These are phyloP conservation scores for Xylocopa sonorina DNA, from an alignment of 1,140 invertebrate genomes.

Conservation along the genomic window DNA sequence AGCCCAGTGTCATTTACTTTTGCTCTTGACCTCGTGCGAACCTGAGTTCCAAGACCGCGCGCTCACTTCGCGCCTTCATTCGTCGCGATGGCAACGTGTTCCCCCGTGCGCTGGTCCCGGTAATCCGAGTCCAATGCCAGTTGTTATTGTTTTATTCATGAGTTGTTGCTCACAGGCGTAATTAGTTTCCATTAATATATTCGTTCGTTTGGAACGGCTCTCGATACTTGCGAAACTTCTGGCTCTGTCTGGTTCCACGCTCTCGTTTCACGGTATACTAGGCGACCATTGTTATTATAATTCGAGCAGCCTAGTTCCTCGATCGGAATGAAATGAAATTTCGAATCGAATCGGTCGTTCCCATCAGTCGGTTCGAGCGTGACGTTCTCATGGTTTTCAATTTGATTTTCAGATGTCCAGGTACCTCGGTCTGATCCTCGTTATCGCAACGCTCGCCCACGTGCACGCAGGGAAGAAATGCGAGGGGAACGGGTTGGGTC, in stretches of 20 bases:
- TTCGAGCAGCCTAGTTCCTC: background rate
- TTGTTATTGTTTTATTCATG: conserved; percentile 39
- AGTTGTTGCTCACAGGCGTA: background rate
- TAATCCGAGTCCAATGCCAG: conserved; percentile 23
- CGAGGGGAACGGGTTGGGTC: conserved; percentile 82
- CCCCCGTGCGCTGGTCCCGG: conserved; percentile 29
- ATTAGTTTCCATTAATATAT: conserved; percentile 32
- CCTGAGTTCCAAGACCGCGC: conserved; percentile 42
- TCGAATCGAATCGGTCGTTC: background rate
- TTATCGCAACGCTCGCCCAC: conserved; percentile 60
- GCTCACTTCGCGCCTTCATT: conserved; percentile 1
- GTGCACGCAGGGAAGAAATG: conserved; percentile 80
- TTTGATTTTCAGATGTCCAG: conserved; percentile 74
- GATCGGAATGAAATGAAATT: background rate
- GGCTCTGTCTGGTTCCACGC: background rate
- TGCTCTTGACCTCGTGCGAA: conserved; percentile 67
- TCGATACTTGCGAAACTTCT: conserved; percentile 5
- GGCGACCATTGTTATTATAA: background rate
- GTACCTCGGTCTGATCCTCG: conserved; percentile 69
- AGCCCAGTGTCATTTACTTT: conserved; percentile 56
- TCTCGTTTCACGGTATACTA: background rate
- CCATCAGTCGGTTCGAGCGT: background rate
- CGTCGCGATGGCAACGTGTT: conserved; percentile 17
- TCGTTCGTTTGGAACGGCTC: background rate
- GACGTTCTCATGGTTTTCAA: background rate